Conservation (phyloP, 2,888 invertebrate species). For the Apotomis capreana region DNA sequence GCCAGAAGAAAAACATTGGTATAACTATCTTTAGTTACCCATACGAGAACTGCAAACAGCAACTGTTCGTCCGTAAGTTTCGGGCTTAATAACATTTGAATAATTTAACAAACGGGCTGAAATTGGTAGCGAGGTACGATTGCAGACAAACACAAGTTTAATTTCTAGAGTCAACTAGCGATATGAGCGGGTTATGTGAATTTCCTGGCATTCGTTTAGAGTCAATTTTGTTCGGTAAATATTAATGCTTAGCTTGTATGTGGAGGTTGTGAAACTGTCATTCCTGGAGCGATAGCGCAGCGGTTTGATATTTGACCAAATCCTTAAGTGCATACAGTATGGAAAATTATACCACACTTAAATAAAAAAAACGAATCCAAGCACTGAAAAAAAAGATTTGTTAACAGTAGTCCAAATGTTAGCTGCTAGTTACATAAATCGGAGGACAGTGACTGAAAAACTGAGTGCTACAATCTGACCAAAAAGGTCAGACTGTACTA, state of each 20-base stretch:
- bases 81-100: conserved; percentile 26
- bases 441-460: too few relatives aligned
- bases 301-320: background rate
- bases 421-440: too few relatives aligned
- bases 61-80: conserved; percentile 1
- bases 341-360: too few relatives aligned
- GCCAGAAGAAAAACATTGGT: background rate
- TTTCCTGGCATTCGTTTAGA: background rate
- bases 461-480: too few relatives aligned
- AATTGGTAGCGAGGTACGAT: conserved; percentile 23
- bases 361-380: too few relatives aligned
- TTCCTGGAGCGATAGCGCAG: too few relatives aligned
- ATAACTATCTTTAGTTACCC: conserved; percentile 5
- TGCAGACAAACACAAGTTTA: conserved; percentile 28
- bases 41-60: background rate
- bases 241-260: background rate
- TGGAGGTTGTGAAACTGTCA: too few relatives aligned
- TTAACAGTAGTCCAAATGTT: too few relatives aligned
- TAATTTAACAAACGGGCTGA: conserved; percentile 30
- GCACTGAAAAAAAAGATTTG: too few relatives aligned
- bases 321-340: too few relatives aligned
- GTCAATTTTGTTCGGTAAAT: background rate
- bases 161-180: conserved; percentile 32
- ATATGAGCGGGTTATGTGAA: conserved; percentile 16
- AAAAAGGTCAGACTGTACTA: too few relatives aligned